Evolutionary conservation across 1,140 invertebrate species (phyloP).

Genomic region (Armadillidium nasatum): DNA sequence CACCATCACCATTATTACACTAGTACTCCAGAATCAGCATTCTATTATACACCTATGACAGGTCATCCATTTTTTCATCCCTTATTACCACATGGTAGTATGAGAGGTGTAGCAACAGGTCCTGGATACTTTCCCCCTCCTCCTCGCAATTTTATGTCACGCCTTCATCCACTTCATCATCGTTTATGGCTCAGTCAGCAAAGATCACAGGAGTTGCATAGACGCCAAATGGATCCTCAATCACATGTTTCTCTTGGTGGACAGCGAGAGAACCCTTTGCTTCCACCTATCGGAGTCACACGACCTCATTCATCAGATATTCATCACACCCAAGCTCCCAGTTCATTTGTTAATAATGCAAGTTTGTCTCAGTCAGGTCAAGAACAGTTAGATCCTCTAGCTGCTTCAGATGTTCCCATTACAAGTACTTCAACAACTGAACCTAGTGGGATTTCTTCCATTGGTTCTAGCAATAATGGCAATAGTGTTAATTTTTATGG

Average conservation of each 20-base stretch:
- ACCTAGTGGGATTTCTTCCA: background rate
- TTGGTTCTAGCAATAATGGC: background rate
- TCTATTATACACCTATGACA: constrained; percentile 30
- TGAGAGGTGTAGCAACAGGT: constrained; percentile 39
- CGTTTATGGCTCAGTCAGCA: constrained; percentile 40
- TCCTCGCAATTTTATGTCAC: constrained; percentile 25
- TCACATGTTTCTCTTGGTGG: background rate
- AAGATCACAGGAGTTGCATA: constrained; percentile 37
- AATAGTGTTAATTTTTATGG: background rate
- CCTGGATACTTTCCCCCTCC: constrained; percentile 32
- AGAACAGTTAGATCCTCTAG: constrained; percentile 24
- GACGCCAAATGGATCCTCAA: constrained; percentile 37
- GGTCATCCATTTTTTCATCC: constrained; percentile 32
- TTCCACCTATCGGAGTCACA: constrained; percentile 2
- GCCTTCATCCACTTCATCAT: constrained; percentile 38
- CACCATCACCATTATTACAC: constrained; percentile 38
- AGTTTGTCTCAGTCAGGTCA: constrained; percentile 21
- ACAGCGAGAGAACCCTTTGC: background rate
- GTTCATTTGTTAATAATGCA: constrained; percentile 27
- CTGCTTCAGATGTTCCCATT: constrained; percentile 9
- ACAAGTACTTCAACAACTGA: background rate
- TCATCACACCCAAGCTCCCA: constrained; percentile 37
- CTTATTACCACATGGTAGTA: constrained; percentile 28
- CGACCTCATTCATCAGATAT: constrained; percentile 20
- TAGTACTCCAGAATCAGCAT: constrained; percentile 28